Conservation (phyloP, 2,113 vertebrate genomes). For the Gasterosteus aculeatus region DNA sequence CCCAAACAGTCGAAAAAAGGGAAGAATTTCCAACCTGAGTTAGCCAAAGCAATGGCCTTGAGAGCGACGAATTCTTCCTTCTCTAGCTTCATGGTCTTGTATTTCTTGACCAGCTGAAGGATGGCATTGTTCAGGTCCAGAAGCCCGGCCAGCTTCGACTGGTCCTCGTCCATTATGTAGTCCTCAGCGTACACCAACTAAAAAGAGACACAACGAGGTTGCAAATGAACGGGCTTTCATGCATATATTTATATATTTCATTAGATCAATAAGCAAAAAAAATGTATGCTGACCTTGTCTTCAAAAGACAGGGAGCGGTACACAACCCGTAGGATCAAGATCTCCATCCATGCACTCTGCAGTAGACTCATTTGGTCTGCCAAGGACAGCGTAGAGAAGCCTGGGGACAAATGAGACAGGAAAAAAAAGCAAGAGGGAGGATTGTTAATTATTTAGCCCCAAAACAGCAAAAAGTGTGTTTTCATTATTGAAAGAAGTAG, state of each 20-base stretch:
- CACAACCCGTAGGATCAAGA: conserved; percentile 97
- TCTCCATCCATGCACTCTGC: conserved; percentile 99
- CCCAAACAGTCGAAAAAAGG: conserved; percentile 19
- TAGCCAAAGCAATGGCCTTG: conserved; percentile 98
- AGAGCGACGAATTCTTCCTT: conserved; percentile 99
- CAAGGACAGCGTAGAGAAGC: conserved; percentile 97
- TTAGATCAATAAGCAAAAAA: not conserved
- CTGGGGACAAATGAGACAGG: conserved; percentile 73
- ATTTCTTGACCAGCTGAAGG: conserved; percentile 98
- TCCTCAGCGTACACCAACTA: conserved; percentile 98
- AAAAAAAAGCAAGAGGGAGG: conserved; percentile 4
- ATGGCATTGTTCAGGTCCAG: conserved; percentile 98
- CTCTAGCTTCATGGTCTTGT: conserved; percentile 98
- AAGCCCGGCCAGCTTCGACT: conserved; percentile 96
- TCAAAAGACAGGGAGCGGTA: conserved; percentile 98
- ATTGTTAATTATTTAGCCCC: not conserved
- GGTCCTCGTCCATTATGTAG: conserved; percentile 99
- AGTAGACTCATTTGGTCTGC: conserved; percentile 99
- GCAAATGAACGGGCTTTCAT: not conserved
- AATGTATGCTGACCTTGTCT: conserved; percentile 82
- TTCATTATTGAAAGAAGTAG: not conserved
- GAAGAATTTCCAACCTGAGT: conserved; percentile 90
- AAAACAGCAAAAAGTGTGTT: not conserved
- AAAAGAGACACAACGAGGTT: conserved; percentile 9
- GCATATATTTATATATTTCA: not conserved